Evolutionary conservation across 2,797 vertebrate species (phyloP).

Genomic region (Nannoperca australis): DNA sequence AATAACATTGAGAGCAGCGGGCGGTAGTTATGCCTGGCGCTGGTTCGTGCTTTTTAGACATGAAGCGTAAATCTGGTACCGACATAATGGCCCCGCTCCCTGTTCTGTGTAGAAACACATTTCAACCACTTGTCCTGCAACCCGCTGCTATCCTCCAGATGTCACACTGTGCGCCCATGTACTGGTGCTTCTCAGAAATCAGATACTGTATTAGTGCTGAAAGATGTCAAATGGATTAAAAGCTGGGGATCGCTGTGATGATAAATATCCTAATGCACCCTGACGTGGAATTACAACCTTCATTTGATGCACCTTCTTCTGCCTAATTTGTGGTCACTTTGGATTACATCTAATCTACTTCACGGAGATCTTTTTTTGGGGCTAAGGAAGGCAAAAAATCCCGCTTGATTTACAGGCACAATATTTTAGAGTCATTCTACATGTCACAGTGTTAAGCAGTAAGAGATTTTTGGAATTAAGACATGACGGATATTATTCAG

Average conservation of each 20-base stretch:
- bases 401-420: constrained; percentile 11
- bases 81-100: constrained; percentile 42
- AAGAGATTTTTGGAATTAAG: not conserved
- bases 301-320: constrained; percentile 67
- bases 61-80: constrained; percentile 44
- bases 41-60: constrained; percentile 39
- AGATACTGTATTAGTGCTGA: constrained; percentile 73
- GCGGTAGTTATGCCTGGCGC: constrained; percentile 21
- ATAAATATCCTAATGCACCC: constrained; percentile 63
- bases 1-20: constrained; percentile 68
- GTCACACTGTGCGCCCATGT: constrained; percentile 57
- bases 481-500: not conserved
- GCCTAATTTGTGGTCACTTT: constrained; percentile 72
- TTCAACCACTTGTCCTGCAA: constrained; percentile 52
- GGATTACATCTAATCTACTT: constrained; percentile 52
- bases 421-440: not conserved
- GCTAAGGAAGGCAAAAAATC: not conserved
- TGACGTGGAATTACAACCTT: constrained; percentile 70
- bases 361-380: constrained; percentile 15
- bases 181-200: constrained; percentile 69
- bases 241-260: constrained; percentile 53
- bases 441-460: not conserved
- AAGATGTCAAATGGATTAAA: constrained; percentile 79
- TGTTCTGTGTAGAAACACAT: constrained; percentile 46
- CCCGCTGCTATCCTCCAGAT: constrained; percentile 64